Evolutionary conservation across 2,888 invertebrate genomes (phyloP).

Genomic region (Venustoraphidia nigricollis): DNA sequence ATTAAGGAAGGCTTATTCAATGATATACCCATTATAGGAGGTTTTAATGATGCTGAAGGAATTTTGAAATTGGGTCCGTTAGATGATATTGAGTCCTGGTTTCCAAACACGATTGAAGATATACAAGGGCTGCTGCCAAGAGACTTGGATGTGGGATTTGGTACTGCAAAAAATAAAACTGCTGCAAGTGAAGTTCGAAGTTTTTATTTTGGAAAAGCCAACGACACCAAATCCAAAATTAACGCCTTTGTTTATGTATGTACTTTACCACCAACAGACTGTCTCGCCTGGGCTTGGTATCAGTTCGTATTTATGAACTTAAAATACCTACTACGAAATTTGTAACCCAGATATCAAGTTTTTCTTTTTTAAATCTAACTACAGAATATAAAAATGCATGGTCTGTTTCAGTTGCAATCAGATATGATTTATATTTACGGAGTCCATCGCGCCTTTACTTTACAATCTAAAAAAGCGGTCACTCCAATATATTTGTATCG

Average conservation of each 20-base stretch:
- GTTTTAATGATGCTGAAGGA: neutral
- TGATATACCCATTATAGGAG: neutral
- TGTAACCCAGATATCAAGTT: too few species aligned
- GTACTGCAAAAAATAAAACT: neutral
- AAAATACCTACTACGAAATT: too few species aligned
- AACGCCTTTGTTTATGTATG: too few species aligned
- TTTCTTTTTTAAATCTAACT: neutral
- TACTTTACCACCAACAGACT: too few species aligned
- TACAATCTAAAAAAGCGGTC: neutral
- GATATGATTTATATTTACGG: neutral
- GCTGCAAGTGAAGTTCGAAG: neutral
- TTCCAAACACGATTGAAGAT: neutral
- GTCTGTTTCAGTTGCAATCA: neutral
- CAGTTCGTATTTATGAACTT: too few species aligned
- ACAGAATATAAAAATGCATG: neutral
- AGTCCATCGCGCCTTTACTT: neutral
- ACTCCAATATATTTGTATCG: slow-evolving; percentile 1
- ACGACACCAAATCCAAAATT: too few species aligned
- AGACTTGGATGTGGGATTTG: neutral
- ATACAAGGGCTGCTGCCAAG: neutral
- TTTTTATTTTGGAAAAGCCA: slow-evolving; percentile 1
- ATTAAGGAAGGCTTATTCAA: neutral
- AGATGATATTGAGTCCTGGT: neutral
- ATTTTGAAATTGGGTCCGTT: neutral
- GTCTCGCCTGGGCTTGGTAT: too few species aligned